Base-by-base conservation (phyloP, 2,888 invertebrate genomes). In the Rhingia rostrata region DNA sequence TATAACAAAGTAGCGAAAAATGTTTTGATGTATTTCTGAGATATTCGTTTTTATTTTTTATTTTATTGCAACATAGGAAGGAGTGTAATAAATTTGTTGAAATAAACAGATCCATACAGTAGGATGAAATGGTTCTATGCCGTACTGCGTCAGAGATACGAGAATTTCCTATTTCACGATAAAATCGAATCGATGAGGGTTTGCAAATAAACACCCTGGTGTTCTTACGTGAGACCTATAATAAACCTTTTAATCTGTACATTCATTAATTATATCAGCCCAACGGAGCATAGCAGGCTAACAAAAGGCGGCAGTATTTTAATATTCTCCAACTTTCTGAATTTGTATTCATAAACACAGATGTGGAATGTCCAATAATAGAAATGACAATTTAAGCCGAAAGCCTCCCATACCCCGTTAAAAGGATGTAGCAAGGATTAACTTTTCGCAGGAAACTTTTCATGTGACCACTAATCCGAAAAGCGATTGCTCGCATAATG, bases 161-260 rank as follows among this genome's bases (percentile, higher is more conserved):
- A 10, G 6, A 51, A 39, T 39, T 45, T 45, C 4, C 53, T 33
- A 7, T 67, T 33, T 35, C 7, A 6, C 4, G 32, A 6, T 7
- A 1, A n/a, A 14, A 22, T 6, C 10, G n/a, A 9, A n/a, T 60
- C 6, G 10, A 7, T 6, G 35, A 22, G 39, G 22, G 53, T 53
- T 53, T 66, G 6, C 9, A 41, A 67, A 22, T 22, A 14, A 22
- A 9, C 4, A 9, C 14, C 1, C 9, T 10, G 35, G 54, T 54
- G 35, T 54, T 54, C 33, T 53, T 67, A 67, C 67, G 72, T 61
- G 63, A 30, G 61, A 51, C 53, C 63, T 43, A 35, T 45, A 53
- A 63, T 61, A 51, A 63, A 63, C 61, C 43, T 54, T 63, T 51
- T 63, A 72, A 61, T 72, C 72, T 54, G 35, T 6, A 14, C 66